These are phyloP conservation scores for Tribolium freemani DNA, from an alignment of 2,888 invertebrate species.

Conservation along the genomic window DNA sequence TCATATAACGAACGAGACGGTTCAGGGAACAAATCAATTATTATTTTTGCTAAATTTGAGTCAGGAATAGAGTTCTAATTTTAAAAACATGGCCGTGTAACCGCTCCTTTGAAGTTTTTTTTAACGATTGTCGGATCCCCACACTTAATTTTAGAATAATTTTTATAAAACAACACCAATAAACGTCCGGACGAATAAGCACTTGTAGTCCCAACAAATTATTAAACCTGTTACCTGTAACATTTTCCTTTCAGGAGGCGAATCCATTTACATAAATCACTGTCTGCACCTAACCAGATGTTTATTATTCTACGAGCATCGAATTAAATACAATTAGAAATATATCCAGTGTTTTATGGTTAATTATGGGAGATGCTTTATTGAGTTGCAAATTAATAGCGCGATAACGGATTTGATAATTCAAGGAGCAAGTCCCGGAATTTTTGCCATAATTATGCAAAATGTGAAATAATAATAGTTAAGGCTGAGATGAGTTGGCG, in stretches of 20 bases:
- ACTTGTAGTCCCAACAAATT: conserved; percentile 8
- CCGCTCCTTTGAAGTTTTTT: too few relatives aligned
- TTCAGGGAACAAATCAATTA: too few relatives aligned
- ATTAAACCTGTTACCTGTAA: not conserved
- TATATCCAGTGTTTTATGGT: not conserved
- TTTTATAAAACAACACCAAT: too few relatives aligned
- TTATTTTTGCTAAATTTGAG: too few relatives aligned
- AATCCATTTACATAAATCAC: conserved; percentile 14
- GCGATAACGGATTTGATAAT: not conserved
- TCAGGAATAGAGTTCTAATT: too few relatives aligned
- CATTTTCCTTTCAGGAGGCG: conserved; percentile 2
- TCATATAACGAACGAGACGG: not conserved
- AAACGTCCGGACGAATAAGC: not conserved
- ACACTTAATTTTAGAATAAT: too few relatives aligned
- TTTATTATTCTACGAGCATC: not conserved
- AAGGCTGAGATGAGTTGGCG: not conserved
- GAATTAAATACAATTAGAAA: not conserved
- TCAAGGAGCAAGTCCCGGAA: not conserved
- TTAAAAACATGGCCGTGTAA: too few relatives aligned
- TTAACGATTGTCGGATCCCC: too few relatives aligned
- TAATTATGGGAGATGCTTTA: not conserved
- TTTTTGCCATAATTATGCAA: too few relatives aligned
- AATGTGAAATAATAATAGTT: too few relatives aligned
- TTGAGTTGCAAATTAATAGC: not conserved
- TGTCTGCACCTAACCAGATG: conserved; percentile 3